Evolutionary conservation across 2,797 vertebrate genomes (phyloP), one percentile per base, ranked within the genome.

Genomic region (Lutjanus argentimaculatus): DNA sequence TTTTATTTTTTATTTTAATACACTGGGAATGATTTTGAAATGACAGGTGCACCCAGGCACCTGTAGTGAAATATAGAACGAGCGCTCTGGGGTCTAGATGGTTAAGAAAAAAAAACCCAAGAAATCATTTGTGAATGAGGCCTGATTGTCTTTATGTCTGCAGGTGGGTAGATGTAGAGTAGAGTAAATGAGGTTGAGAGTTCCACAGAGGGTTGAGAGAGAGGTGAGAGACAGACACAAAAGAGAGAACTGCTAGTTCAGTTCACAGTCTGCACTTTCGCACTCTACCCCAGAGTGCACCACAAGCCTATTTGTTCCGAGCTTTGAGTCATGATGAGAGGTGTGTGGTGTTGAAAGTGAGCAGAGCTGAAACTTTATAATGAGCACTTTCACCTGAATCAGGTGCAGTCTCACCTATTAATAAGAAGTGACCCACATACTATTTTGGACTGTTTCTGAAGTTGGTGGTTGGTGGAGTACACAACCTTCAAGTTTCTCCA

Each of bases 401-500:
- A 80, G 84, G 85, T 82, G 61, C 79, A 84, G 79, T 69, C 85
- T 89, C 79, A 82, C 87, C 85, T 71, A 77, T 84, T 89, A 87
- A 88, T 83, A 84, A 83, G 59, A 81, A 80, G 72, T 88, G 90
- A 85, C 89, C 91, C 91, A 94, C 75, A 90, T 92, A 73, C 87
- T 75, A 59, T 76, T 85, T 73, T 40, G 64, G 77, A 77, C 73
- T 72, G 77, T 87, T 87, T 84, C 70, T 68, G 65, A 75, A 82
- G 71, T 52, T 16, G 68, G 52, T 40, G 74, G 70, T 75, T 75
- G 75, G 70, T 36, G 7, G 74, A 75, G 74, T 22, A 43, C 72
- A 58, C 52, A 85, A 72, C 72, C 75, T 87, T 82, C 67, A 89
- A 62, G 77, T 68, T 75, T 59, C 52, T 74, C 71, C 13, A 17